Base-by-base conservation (phyloP, 2,797 vertebrate species). In the Eupleurogrammus muticus region DNA sequence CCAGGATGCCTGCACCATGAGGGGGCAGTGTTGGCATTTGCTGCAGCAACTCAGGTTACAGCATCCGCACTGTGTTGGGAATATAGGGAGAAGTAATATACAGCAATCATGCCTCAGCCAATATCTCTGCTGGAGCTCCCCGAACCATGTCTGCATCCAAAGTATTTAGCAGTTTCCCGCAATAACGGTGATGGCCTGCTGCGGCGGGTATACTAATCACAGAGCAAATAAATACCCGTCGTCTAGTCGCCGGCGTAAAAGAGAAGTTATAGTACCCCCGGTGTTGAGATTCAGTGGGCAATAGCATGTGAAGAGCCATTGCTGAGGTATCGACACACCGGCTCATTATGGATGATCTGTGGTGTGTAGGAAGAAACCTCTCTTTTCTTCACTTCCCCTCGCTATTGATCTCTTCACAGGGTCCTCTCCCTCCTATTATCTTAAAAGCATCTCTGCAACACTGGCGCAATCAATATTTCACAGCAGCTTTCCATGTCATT, bases 371-470 rank as follows among this genome's bases (percentile, higher is more conserved):
- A 80, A 91, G 88, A 90, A 92, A 91, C 83, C 86, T 85, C 81
- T 84, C 80, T 83, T 91, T 92, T 92, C 87, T 88, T 85, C 84
- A 87, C 92, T 90, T 90, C 89, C 88, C 71, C 70, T 81, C 46
- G 32, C n/a, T 90, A 93, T 93, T 87, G 91, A 93, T 92, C 87
- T 78, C 62, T 70, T 90, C 85, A 83, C 87, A 86, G 83, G 87
- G 79, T 86, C 81, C 79, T 90, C 87, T 85, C 70, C 76, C 66
- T 80, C 89, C 90, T 93, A 93, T 92, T 92, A 92, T 91, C 92
- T 93, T 92, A 92, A 92, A 92, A 92, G 89, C 90, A 90, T 92
- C 84, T 87, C 88, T 83, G 88, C 91, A 92, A 89, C 92, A 91
- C 86, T 83, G 86, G 49, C 67, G 84, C 57, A 70, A 88, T 93